Evolutionary conservation across 2,113 vertebrate species (phyloP).

Genomic region (Varanus komodoensis): DNA sequence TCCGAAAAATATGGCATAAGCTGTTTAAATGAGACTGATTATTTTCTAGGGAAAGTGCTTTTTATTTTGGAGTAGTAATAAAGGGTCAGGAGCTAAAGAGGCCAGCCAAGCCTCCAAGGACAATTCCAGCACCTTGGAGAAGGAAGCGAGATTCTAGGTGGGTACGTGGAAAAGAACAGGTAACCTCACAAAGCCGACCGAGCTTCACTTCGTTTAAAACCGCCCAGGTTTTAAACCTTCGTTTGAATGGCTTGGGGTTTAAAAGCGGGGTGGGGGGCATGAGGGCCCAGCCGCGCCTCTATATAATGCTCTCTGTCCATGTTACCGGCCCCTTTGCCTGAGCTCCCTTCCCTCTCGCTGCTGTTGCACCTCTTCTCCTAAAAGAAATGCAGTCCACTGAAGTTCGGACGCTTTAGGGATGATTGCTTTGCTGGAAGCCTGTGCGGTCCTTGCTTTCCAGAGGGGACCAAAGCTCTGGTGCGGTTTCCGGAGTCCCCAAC

Average conservation of each 20-base stretch:
- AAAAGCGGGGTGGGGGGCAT: too few species aligned
- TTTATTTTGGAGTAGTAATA: constrained; percentile 84
- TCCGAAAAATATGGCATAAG: constrained; percentile 64
- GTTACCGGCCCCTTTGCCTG: not conserved
- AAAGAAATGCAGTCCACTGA: not conserved
- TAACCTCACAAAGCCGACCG: constrained; percentile 44
- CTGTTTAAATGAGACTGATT: constrained; percentile 79
- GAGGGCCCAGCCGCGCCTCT: too few species aligned
- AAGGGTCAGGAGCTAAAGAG: constrained; percentile 76
- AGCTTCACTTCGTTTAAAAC: constrained; percentile 42
- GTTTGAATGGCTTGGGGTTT: not conserved
- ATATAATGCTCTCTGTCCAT: not conserved
- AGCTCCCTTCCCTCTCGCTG: not conserved
- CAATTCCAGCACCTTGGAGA: constrained; percentile 68
- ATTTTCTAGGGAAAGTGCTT: constrained; percentile 83
- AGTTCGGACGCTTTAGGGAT: not conserved
- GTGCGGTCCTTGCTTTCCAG: too few species aligned
- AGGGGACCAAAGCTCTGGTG: not conserved
- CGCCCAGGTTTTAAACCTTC: not conserved
- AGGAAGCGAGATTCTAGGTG: constrained; percentile 80
- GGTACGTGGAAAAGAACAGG: constrained; percentile 69
- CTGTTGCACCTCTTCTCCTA: not conserved
- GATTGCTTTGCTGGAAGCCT: not conserved
- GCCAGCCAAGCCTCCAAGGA: constrained; percentile 72
- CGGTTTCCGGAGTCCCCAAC: not conserved